phyloP scores from a whole-genome alignment of 2,888 invertebrate species.

The Ischnus inquisitorius region DNA sequence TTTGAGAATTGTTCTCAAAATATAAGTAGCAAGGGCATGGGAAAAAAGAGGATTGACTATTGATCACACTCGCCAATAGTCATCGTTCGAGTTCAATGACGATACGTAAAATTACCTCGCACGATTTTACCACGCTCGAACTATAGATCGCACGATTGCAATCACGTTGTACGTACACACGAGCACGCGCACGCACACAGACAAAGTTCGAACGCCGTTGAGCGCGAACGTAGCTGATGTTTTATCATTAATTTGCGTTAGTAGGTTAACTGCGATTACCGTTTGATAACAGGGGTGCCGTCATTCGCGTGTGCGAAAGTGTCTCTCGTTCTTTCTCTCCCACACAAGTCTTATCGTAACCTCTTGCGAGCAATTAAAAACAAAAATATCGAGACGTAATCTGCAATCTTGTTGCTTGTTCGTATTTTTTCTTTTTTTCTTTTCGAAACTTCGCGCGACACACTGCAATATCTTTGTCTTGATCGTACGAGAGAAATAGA shows the following conservation, averaged over 20 bases:
- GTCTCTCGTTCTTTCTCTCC: conserved; percentile 9
- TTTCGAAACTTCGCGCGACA: neutral
- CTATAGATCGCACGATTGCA: neutral
- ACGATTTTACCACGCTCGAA: neutral
- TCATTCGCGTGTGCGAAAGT: conserved; percentile 25
- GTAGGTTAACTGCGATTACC: conserved; percentile 55
- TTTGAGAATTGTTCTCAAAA: neutral
- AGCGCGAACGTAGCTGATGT: conserved; percentile 5
- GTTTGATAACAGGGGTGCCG: conserved; percentile 40
- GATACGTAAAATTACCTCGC: neutral
- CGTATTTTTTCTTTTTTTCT: neutral
- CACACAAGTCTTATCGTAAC: conserved; percentile 10
- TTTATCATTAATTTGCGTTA: conserved; percentile 56
- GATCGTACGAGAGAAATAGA: neutral
- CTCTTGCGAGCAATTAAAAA: neutral
- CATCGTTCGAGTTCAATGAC: neutral
- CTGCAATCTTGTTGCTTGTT: neutral
- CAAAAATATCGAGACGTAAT: conserved; percentile 7
- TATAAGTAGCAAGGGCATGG: neutral
- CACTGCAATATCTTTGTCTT: neutral
- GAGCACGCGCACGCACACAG: neutral
- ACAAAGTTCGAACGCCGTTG: neutral
- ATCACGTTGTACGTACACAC: neutral
- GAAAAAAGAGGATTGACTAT: neutral
- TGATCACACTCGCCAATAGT: neutral